Conservation (phyloP, 2,888 invertebrate genomes). For the Apotomis turbidana region DNA sequence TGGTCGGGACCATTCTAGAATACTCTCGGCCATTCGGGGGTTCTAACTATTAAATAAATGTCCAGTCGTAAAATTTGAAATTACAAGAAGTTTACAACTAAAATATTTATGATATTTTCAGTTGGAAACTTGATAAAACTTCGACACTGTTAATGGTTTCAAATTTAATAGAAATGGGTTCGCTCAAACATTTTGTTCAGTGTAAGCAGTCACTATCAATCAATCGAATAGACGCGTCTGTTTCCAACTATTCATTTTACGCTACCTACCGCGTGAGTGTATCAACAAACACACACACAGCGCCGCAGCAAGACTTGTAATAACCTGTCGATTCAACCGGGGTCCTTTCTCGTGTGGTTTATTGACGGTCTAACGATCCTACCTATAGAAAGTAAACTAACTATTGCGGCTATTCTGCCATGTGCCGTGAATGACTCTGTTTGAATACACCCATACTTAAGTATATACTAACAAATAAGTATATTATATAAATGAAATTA, state of each 20-base stretch:
- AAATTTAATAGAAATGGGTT: no score
- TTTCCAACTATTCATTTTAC: neutral
- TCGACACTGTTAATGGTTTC: no score
- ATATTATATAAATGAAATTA: neutral
- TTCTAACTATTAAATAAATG: no score
- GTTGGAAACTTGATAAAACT: no score
- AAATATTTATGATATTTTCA: no score
- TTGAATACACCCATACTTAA: constrained; percentile 19
- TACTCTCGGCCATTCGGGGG: no score
- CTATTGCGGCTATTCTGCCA: constrained; percentile 65
- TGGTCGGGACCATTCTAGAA: no score
- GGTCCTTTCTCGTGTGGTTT: constrained; percentile 70
- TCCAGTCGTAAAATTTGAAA: no score
- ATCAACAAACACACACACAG: constrained; percentile 53
- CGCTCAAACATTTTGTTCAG: no score
- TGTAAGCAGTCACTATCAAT: neutral
- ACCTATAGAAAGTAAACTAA: constrained; percentile 57
- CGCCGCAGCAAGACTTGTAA: constrained; percentile 62
- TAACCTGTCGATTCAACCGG: constrained; percentile 75
- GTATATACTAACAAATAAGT: neutral
- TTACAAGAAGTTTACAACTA: no score
- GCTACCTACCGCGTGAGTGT: constrained; percentile 23
- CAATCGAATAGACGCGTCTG: constrained; percentile 4
- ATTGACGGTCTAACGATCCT: constrained; percentile 55
- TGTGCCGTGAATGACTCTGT: constrained; percentile 53